Percentiles rank a stretch among this genome's conserved stretches.
Conservation (phyloP, 2,797 vertebrate genomes). For the Hephaestus fuliginosus region DNA sequence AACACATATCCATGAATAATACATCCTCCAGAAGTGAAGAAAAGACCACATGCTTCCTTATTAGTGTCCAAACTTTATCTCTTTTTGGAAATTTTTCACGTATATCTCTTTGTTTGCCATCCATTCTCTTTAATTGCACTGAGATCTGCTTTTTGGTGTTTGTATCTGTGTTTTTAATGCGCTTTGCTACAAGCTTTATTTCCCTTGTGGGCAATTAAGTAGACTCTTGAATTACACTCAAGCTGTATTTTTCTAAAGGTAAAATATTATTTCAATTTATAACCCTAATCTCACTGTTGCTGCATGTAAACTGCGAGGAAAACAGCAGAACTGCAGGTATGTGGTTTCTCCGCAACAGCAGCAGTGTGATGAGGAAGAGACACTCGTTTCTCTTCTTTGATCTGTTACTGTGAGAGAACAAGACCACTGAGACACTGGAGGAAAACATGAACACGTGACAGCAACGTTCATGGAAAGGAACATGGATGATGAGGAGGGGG, state of each 20-base stretch:
- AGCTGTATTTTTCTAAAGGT: background rate
- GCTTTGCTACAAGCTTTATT: background rate
- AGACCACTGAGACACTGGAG: background rate
- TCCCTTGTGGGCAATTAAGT: background rate
- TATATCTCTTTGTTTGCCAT: background rate
- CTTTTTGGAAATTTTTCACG: slow-evolving; percentile 1
- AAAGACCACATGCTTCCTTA: background rate
- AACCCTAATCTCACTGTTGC: background rate
- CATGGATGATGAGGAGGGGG: slow-evolving; percentile 19
- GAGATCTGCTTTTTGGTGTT: background rate
- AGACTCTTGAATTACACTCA: background rate
- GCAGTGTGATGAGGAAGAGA: background rate
- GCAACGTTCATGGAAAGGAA: slow-evolving; percentile 51
- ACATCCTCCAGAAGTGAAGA: background rate
- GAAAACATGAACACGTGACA: slow-evolving; percentile 15
- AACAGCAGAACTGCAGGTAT: slow-evolving; percentile 21
- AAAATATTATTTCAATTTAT: background rate
- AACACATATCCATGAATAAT: background rate
- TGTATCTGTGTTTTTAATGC: background rate
- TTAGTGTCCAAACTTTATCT: background rate
- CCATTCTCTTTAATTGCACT: slow-evolving; percentile 1
- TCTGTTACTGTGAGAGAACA: slow-evolving; percentile 42
- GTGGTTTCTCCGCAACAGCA: slow-evolving; percentile 56
- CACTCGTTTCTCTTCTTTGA: background rate
- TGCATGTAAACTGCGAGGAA: background rate